Conservation (phyloP, 2,888 invertebrate species). For the Ommatoiulus sabulosus region DNA sequence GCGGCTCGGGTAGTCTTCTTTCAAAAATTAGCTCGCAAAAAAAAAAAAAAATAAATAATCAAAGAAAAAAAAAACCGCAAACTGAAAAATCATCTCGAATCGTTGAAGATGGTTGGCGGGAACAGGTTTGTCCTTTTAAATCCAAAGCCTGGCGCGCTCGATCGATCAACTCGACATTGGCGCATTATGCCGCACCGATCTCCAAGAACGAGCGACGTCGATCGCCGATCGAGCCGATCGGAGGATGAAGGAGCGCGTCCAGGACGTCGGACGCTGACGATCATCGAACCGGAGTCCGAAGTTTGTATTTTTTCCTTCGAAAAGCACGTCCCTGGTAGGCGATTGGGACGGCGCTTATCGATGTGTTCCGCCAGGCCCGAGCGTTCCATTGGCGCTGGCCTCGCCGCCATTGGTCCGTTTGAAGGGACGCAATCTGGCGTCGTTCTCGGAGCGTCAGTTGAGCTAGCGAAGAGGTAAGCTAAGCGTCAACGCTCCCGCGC, state of each 20-base stretch:
- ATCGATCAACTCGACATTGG: neutral
- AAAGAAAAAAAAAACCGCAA: neutral
- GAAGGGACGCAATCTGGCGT: neutral
- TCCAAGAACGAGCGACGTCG: neutral
- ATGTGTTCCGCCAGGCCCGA: neutral
- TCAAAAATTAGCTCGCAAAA: neutral
- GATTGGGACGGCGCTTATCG: neutral
- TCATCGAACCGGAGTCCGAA: no score
- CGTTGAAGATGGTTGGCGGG: neutral
- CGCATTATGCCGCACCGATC: neutral
- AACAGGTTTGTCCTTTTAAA: neutral
- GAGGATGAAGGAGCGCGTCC: no score
- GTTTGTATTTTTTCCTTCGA: no score
- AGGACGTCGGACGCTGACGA: no score
- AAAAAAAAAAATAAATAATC: neutral
- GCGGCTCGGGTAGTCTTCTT: neutral
- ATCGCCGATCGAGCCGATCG: neutral
- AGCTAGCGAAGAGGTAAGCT: constrained; percentile 30
- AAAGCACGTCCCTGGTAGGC: neutral
- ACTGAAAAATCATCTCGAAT: no score
- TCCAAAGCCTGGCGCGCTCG: neutral
- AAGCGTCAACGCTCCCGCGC: constrained; percentile 9
- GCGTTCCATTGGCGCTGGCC: neutral
- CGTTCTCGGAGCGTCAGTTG: neutral
- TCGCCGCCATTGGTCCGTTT: neutral